Evolutionary conservation across 1,140 invertebrate species (phyloP), one percentile per base, ranked within the genome.

Genomic region (Bacillus rossius): DNA sequence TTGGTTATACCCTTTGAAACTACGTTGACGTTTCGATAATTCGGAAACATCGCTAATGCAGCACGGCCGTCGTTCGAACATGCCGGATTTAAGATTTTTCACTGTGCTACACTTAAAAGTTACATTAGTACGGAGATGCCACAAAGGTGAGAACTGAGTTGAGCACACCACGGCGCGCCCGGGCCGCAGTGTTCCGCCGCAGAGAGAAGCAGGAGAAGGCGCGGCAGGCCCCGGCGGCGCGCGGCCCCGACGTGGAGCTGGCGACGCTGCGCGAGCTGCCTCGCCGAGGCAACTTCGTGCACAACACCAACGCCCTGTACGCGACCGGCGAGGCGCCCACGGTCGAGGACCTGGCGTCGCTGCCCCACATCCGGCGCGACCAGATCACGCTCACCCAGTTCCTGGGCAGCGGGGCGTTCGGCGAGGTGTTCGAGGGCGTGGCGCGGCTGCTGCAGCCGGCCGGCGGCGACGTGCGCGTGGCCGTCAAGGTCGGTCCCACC

Each of bases 391-490:
- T 94, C 1, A 87, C 84, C 0, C 92, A 94, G 71, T 94, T 95
- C 68, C 75, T 98, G 38, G 96, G 95, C 0, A 93, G 90, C 60
- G 96, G 96, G 1, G 94, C 94, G n/a, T 98, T 98, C 71, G 96
- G 95, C 2, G 94, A 97, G 75, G 96, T 98, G 1, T 96, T 90
- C 70, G 92, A 96, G 78, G 96, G 94, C 0, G 81, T 85, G 40
- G 85, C 89, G 0, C 82, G 82, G 62, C 79, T 84, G 60, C 72
- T 90, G 22, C 70, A 69, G 19, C 64, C 69, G 22, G 34, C 41
- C 22, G 80, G 78, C 34, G 77, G 74, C 5, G 81, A 73, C 16
- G 82, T 83, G 8, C 84, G 84, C 71, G 89, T 94, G 41, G 92
- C 92, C 40, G 86, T 95, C 8, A 96, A 95, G 77, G 90, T 92